Evolutionary conservation across 2,797 vertebrate species (phyloP).

Genomic region (Chaenodraco wilsoni): DNA sequence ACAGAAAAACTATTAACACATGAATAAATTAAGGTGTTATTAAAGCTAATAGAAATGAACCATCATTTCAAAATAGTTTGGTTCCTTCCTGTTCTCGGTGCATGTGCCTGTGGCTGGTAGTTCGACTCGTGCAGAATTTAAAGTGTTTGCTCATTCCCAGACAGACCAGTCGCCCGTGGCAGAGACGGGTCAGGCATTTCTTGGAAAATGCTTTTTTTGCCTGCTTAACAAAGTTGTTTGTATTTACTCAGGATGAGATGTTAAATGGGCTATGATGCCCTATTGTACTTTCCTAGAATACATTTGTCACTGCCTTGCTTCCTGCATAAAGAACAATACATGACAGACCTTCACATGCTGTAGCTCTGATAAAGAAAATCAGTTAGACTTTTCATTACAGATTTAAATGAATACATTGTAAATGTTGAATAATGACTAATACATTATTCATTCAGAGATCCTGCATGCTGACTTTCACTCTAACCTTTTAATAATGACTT

Average conservation of each 20-base stretch:
- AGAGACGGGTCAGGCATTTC: constrained; percentile 37
- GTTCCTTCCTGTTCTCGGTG: constrained; percentile 15
- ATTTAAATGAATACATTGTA: constrained; percentile 5
- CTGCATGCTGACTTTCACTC: neutral
- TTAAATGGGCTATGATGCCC: constrained; percentile 25
- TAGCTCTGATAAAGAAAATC: constrained; percentile 16
- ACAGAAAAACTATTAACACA: neutral
- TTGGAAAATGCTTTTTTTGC: constrained; percentile 31
- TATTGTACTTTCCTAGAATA: constrained; percentile 28
- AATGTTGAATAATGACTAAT: neutral
- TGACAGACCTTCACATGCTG: neutral
- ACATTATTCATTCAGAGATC: constrained; percentile 4
- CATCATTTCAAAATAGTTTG: constrained; percentile 5
- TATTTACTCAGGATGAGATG: constrained; percentile 42
- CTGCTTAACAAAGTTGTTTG: constrained; percentile 59
- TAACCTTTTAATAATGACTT: neutral
- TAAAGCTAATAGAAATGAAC: constrained; percentile 15
- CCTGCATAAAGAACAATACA: constrained; percentile 19
- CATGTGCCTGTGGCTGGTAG: constrained; percentile 13
- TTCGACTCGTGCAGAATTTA: constrained; percentile 17
- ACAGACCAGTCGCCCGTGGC: constrained; percentile 30
- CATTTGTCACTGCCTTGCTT: constrained; percentile 18
- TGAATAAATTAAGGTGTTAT: constrained; percentile 15
- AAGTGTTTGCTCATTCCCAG: constrained; percentile 46
- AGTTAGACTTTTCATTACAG: neutral